Evolutionary conservation across 2,888 invertebrate genomes (phyloP).

Genomic region (Drosophila suboccidentalis): DNA sequence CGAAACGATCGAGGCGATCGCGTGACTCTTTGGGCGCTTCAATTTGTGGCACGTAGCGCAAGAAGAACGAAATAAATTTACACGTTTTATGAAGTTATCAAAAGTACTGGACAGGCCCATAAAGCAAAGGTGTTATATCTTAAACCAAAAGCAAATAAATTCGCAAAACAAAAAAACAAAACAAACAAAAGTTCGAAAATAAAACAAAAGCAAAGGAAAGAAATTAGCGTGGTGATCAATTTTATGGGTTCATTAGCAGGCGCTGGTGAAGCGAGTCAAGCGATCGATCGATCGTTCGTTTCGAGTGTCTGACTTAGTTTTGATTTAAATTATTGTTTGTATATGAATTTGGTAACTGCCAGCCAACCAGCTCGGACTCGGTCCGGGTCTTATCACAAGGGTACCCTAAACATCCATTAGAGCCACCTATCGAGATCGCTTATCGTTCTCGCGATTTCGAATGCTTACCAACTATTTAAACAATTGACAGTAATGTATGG

Average conservation of each 20-base stretch:
- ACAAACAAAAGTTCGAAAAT: slow-evolving; percentile 10
- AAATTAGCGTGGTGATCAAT: slow-evolving; percentile 79
- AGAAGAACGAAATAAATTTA: slow-evolving; percentile 13
- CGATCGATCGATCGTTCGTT: slow-evolving; percentile 64
- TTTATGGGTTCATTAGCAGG: slow-evolving; percentile 79
- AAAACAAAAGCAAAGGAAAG: slow-evolving; percentile 1
- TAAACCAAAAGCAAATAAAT: slow-evolving; percentile 50
- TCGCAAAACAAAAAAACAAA: slow-evolving; percentile 17
- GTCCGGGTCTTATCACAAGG: slow-evolving; percentile 31
- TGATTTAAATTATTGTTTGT: slow-evolving; percentile 75
- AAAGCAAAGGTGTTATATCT: slow-evolving; percentile 69
- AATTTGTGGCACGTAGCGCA: slow-evolving; percentile 51
- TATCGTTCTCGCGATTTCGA: slow-evolving; percentile 31
- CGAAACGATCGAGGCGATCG: slow-evolving; percentile 47
- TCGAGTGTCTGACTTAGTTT: slow-evolving; percentile 68
- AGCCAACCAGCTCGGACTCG: neutral
- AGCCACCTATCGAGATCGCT: slow-evolving; percentile 49
- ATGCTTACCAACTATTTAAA: slow-evolving; percentile 48
- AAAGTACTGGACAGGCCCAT: slow-evolving; percentile 42
- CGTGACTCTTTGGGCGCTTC: slow-evolving; percentile 59
- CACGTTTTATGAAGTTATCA: slow-evolving; percentile 25
- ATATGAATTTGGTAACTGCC: slow-evolving; percentile 40
- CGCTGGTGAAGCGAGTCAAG: slow-evolving; percentile 45
- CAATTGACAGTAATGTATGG: slow-evolving; percentile 75
- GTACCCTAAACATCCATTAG: slow-evolving; percentile 54